These are phyloP conservation scores for Nineta flava DNA, from an alignment of 2,888 invertebrate genomes.

Conservation along the genomic window DNA sequence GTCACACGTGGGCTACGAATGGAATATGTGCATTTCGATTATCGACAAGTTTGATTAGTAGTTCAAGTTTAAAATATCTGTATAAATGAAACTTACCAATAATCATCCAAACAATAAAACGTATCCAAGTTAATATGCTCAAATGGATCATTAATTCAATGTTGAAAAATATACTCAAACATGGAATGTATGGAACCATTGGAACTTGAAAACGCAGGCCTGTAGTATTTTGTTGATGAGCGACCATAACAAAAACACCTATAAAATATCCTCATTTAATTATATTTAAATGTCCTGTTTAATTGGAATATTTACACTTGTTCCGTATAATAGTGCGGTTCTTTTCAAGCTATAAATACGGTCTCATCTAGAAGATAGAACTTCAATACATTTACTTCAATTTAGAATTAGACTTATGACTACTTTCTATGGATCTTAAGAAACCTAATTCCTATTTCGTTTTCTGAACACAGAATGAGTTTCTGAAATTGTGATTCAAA, in stretches of 20 bases:
- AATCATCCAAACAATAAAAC: constrained; percentile 77
- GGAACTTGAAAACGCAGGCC: constrained; percentile 65
- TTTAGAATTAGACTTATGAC: neutral
- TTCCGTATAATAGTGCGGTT: too few relatives aligned
- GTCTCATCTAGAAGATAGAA: too few relatives aligned
- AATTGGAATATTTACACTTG: neutral
- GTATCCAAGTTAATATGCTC: constrained; percentile 64
- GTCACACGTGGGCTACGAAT: too few relatives aligned
- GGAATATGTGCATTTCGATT: too few relatives aligned
- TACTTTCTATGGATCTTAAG: too few relatives aligned
- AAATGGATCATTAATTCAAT: constrained; percentile 71
- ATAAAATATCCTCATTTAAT: constrained; percentile 5
- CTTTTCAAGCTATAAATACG: too few relatives aligned
- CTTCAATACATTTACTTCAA: too few relatives aligned
- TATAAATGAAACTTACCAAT: constrained; percentile 37
- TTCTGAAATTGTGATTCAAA: too few relatives aligned
- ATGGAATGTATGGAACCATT: constrained; percentile 62
- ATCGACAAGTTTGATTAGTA: too few relatives aligned
- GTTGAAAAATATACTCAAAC: constrained; percentile 65
- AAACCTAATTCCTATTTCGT: too few relatives aligned
- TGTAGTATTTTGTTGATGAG: constrained; percentile 55
- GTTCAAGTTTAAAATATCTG: too few relatives aligned
- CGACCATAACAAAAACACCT: constrained; percentile 53
- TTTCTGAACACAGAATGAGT: too few relatives aligned
- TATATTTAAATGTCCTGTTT: neutral